Evolutionary conservation across 2,888 invertebrate genomes (phyloP).

Genomic region (Cephonodes hylas): DNA sequence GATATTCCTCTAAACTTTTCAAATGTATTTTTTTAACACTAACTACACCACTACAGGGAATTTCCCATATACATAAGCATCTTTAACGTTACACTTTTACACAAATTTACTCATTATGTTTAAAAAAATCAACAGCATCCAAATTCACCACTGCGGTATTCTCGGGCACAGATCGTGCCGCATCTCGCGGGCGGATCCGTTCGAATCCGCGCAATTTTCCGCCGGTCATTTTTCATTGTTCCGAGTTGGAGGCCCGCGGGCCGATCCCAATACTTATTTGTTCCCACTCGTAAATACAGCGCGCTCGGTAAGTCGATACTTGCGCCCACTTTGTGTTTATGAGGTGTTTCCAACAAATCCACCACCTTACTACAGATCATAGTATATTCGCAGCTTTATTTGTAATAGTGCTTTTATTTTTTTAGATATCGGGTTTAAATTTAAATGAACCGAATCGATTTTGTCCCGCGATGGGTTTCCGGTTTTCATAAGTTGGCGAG

Average conservation of each 20-base stretch:
- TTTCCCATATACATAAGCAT: too few species aligned
- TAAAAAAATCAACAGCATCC: background rate
- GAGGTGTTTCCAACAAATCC: constrained; percentile 30
- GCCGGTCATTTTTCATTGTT: constrained; percentile 80
- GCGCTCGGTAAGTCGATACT: constrained; percentile 31
- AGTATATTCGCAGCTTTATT: background rate
- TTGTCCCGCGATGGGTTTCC: background rate
- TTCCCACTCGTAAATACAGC: constrained; percentile 54
- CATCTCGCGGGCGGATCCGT: constrained; percentile 56
- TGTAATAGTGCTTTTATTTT: background rate
- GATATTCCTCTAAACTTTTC: too few species aligned
- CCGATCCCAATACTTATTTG: constrained; percentile 56
- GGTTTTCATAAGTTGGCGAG: too few species aligned
- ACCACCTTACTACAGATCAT: background rate
- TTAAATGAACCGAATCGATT: background rate
- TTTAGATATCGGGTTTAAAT: background rate
- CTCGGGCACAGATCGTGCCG: constrained; percentile 51
- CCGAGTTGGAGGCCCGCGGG: constrained; percentile 42
- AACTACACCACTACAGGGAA: too few species aligned
- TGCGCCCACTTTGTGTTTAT: constrained; percentile 53
- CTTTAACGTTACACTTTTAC: too few species aligned
- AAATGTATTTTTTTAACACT: too few species aligned
- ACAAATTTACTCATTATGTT: too few species aligned
- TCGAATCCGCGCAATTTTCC: constrained; percentile 75
- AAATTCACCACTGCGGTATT: constrained; percentile 47